phyloP scores from a whole-genome alignment of 1,140 invertebrate genomes.

The Drosophila fuyamai region DNA sequence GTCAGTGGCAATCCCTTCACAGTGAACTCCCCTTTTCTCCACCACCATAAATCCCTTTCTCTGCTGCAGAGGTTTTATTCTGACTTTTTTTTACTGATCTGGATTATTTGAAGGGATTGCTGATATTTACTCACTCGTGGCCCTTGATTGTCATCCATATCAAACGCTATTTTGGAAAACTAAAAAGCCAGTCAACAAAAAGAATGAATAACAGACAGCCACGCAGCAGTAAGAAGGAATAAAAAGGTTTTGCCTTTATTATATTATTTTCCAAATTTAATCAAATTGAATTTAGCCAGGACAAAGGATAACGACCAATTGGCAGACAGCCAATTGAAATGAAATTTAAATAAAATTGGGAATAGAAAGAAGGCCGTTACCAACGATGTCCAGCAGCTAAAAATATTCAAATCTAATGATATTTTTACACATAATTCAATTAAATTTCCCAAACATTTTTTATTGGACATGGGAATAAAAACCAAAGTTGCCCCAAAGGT shows the following conservation, averaged over 20 bases:
- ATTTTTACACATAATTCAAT: constrained; percentile 69
- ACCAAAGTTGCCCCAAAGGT: constrained; percentile 11
- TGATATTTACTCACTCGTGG: background rate
- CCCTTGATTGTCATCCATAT: constrained; percentile 1
- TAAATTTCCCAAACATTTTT: constrained; percentile 55
- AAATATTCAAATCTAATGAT: constrained; percentile 46
- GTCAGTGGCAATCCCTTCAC: constrained; percentile 15
- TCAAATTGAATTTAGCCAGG: constrained; percentile 65
- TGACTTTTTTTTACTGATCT: constrained; percentile 10
- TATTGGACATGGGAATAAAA: constrained; percentile 40
- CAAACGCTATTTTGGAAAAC: constrained; percentile 17
- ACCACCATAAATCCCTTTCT: background rate
- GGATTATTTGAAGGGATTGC: constrained; percentile 1
- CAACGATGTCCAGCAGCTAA: constrained; percentile 13
- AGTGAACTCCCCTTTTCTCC: background rate
- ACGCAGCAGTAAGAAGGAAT: constrained; percentile 38
- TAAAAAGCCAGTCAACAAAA: constrained; percentile 15
- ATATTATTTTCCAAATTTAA: constrained; percentile 66
- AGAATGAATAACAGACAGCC: constrained; percentile 2
- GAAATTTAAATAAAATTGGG: constrained; percentile 56
- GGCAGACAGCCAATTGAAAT: constrained; percentile 49
- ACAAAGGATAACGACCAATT: constrained; percentile 50
- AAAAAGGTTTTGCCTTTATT: constrained; percentile 55
- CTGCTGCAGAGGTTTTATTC: background rate
- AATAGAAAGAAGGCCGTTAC: constrained; percentile 34